phyloP scores from a whole-genome alignment of 2,113 vertebrate genomes.

The Triplophysa siluroides region DNA sequence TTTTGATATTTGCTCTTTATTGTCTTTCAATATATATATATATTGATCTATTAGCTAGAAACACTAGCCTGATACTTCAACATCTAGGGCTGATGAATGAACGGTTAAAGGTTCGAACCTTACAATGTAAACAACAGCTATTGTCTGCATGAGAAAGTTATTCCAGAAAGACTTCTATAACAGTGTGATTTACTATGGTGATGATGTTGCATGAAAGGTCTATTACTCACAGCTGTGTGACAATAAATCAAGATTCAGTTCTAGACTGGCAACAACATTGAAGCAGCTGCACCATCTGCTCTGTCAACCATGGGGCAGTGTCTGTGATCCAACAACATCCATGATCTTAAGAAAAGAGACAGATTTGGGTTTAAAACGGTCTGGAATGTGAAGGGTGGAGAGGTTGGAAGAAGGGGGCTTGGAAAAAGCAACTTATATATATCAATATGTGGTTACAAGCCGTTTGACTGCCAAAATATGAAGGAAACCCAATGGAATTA shows the following conservation, averaged over 20 bases:
- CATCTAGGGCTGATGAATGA: no score
- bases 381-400: constrained; percentile 21
- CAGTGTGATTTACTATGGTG: no score
- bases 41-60: no score
- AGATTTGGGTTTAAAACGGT: constrained; percentile 8
- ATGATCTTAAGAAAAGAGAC: neutral
- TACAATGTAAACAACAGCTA: no score
- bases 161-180: no score
- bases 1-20: no score
- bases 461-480: constrained; percentile 38
- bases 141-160: no score
- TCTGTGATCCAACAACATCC: neutral
- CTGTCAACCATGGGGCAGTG: neutral
- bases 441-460: constrained; percentile 39
- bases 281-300: neutral
- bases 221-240: no score
- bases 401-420: constrained; percentile 31
- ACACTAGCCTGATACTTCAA: no score
- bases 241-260: neutral
- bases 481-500: constrained; percentile 45
- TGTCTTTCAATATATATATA: no score
- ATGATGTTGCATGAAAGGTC: no score
- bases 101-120: no score
- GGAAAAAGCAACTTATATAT: constrained; percentile 44
- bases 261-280: neutral